A percentile compares a stretch with the other conserved stretches of the same genome.
Conservation (phyloP, 2,797 vertebrate species). For the Poeciliopsis paucimaculata region DNA sequence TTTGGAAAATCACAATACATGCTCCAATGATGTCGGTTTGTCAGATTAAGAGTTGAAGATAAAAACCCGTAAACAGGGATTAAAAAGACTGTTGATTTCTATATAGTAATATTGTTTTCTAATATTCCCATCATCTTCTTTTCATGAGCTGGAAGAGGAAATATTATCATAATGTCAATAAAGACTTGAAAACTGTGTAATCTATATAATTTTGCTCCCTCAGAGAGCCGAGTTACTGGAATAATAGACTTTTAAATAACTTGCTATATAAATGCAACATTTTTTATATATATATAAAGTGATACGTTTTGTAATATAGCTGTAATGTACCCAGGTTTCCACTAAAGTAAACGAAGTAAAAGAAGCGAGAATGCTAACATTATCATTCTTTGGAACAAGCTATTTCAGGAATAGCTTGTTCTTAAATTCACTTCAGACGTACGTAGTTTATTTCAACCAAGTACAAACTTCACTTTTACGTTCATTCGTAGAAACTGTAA, state of each 20-base stretch:
- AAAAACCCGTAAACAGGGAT: not conserved
- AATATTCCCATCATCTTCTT: not conserved
- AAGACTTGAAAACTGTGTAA: not conserved
- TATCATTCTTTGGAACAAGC: not conserved
- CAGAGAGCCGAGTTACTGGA: not conserved
- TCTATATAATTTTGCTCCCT: not conserved
- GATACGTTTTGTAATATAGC: too few species aligned
- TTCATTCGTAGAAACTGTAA: not conserved
- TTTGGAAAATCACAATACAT: not conserved
- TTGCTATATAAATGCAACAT: too few species aligned
- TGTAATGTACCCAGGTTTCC: not conserved
- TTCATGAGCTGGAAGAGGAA: not conserved
- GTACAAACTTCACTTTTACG: not conserved
- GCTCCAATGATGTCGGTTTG: not conserved
- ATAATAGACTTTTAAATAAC: not conserved
- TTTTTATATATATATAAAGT: too few species aligned
- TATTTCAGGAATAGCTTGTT: not conserved
- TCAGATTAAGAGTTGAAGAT: not conserved
- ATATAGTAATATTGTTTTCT: not conserved
- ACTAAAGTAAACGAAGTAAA: not conserved
- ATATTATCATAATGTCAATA: not conserved
- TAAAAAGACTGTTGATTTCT: not conserved
- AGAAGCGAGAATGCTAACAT: too few species aligned
- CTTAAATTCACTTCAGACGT: not conserved
- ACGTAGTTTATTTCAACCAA: not conserved